Base-by-base conservation (phyloP, 2,797 vertebrate species). In the Aratinga solstitialis region DNA sequence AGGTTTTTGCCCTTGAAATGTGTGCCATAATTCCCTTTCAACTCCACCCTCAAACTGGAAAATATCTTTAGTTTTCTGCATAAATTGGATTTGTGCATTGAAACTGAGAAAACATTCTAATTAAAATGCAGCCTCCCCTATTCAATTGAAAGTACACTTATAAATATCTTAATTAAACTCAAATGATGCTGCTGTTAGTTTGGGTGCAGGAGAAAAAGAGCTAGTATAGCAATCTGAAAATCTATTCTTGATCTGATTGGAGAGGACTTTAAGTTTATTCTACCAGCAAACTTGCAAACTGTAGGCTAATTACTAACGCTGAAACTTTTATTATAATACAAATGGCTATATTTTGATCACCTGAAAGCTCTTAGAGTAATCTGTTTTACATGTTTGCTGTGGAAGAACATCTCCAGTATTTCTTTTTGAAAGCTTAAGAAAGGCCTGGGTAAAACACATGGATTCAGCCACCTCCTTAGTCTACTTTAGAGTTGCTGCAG, bases 21-120 rank as follows among this genome's bases (percentile, higher is more conserved):
- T 38, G 27, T 73, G 16, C 36, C 62, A 59, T 81, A 90, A 93
- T 89, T 92, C 66, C 38, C n/a, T 89, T 81, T 71, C 27, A 86
- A 51, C 15, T 72, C 24, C 5, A 2, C n/a, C 59, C 30, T 72
- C 30, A 71, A 83, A 62, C 32, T 72, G 47, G 10, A 78, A 82
- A 93, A 80, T 45, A 32, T 40, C 19, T 66, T 87, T 59, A 47
- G 24, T 68, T 94, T 86, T 81, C 54, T 66, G 27, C 47, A 78
- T 6, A 48, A 95, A 97, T 56, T 97, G 58, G 42, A 93, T 94
- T 91, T 94, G 29, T 61, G 23, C 65, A 69, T 79, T 96, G 51
- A 92, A 93, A 89, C 92, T 95, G 84, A 97, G 87, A 86, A 97
- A 95, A 92, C 20, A 34, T 94, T 97, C 74, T 93, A 91, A 95